Evolutionary conservation across 2,797 vertebrate genomes (phyloP).

Genomic region (Crenuchus spilurus): DNA sequence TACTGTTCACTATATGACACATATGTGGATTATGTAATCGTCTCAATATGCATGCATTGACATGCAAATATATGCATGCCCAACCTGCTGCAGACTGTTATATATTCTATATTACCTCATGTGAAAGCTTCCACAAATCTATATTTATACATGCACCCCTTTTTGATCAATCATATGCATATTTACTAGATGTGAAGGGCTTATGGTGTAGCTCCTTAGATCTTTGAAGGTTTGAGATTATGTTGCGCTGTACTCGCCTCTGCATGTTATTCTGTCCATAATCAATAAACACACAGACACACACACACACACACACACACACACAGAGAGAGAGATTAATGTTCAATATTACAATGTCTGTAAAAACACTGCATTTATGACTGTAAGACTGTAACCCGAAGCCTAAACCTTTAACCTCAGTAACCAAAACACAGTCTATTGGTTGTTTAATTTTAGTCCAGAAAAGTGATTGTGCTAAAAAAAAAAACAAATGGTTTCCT

Average conservation of each 20-base stretch:
- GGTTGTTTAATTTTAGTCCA: too few species aligned
- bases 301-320: neutral
- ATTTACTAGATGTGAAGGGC: too few species aligned
- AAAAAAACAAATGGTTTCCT: too few species aligned
- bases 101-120: neutral
- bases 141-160: conserved; percentile 18
- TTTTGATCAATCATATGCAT: neutral
- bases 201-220: too few species aligned
- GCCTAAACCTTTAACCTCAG: too few species aligned
- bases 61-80: conserved; percentile 27
- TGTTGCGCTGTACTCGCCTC: neutral
- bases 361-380: too few species aligned
- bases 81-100: neutral
- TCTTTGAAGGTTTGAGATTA: neutral
- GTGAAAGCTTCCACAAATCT: neutral
- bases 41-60: conserved; percentile 26
- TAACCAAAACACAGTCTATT: too few species aligned
- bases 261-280: conserved; percentile 38
- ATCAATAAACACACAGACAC: conserved; percentile 40
- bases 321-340: too few species aligned
- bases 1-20: neutral
- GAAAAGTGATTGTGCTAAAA: too few species aligned
- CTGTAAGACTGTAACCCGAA: too few species aligned
- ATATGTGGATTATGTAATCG: conserved; percentile 32
- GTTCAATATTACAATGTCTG: too few species aligned